Evolutionary conservation across 1,140 invertebrate species (phyloP), one percentile per base, ranked within the genome.

Genomic region (Drosophila paulistorum): DNA sequence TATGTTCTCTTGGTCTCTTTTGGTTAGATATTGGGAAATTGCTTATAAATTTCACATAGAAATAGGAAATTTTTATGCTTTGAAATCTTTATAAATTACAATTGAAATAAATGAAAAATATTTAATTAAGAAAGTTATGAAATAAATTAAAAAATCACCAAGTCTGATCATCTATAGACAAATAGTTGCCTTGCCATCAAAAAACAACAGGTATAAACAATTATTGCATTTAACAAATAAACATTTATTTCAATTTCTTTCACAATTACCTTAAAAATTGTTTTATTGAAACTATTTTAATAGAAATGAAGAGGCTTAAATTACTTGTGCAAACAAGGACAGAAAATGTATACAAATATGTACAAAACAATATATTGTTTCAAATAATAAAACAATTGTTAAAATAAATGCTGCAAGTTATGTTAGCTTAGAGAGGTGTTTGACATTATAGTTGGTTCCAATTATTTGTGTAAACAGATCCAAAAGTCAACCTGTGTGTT

Each of bases 401-500:
- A 9, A 23, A 51, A 51, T 20, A 51, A 51, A 51, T 51, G 17
- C 14, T 23, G 17, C 10, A 51, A 51, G 17, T 51, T 20, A 23
- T 51, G 23, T 48, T 48, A 9, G 14, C 17, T 14, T 51, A 3
- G 10, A 51, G 20, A 51, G 45, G 45, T 51, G 45, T 51, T 51
- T 51, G 7, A 17, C 45, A 48, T 17, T 6, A 17, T 48, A 23
- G 45, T 51, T 51, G 45, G 17, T 23, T 10, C 45, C 17, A 51
- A 51, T 51, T 14, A 51, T 51, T 51, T 51, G 45, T 51, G 45
- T 51, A 51, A 23, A 51, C 11, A 51, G 17, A 11, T 51, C 17
- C 20, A 51, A 51, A 51, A 51, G 45, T 23, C 45, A 51, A 51
- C 9, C 17, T 26, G 3, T 26, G 3, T 13, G 20, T 51, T 9